Evolutionary conservation across 2,797 vertebrate species (phyloP).

Genomic region (Amniataba percoides): DNA sequence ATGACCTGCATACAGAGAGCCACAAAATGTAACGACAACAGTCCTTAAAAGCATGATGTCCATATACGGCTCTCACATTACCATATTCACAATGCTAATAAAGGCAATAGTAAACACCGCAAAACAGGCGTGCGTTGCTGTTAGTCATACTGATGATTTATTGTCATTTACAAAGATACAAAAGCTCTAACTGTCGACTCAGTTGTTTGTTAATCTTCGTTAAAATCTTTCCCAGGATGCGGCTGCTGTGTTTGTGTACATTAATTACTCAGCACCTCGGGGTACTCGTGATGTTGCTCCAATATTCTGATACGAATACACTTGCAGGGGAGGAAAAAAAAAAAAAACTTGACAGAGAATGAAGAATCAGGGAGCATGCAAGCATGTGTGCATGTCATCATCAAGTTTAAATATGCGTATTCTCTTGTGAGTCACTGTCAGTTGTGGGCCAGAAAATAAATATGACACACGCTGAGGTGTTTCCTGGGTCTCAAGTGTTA

Average conservation of each 20-base stretch:
- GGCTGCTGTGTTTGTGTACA: constrained; percentile 17
- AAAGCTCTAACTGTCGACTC: constrained; percentile 44
- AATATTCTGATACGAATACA: constrained; percentile 13
- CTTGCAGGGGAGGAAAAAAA: not conserved
- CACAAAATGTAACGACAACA: not conserved
- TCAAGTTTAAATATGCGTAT: constrained; percentile 44
- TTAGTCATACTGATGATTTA: constrained; percentile 47
- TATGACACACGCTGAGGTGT: constrained; percentile 69
- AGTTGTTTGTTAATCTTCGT: constrained; percentile 25
- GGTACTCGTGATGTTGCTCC: constrained; percentile 13
- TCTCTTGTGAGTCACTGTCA: constrained; percentile 67
- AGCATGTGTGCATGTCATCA: constrained; percentile 31
- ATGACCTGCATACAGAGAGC: not conserved
- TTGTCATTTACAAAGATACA: constrained; percentile 62
- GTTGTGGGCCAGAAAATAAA: constrained; percentile 73
- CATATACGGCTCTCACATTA: not conserved
- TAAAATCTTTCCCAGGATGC: constrained; percentile 20
- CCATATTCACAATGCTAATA: constrained; percentile 19
- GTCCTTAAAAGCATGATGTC: constrained; percentile 16
- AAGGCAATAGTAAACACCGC: constrained; percentile 30
- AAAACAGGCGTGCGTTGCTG: constrained; percentile 12
- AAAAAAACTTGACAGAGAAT: not conserved
- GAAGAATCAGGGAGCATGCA: constrained; percentile 17
- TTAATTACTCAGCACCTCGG: constrained; percentile 29
- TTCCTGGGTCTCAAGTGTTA: constrained; percentile 68